Percentiles rank a stretch among this genome's conserved stretches.
phyloP scores from a whole-genome alignment of 2,113 vertebrate genomes.

The Glareola pratincola region DNA sequence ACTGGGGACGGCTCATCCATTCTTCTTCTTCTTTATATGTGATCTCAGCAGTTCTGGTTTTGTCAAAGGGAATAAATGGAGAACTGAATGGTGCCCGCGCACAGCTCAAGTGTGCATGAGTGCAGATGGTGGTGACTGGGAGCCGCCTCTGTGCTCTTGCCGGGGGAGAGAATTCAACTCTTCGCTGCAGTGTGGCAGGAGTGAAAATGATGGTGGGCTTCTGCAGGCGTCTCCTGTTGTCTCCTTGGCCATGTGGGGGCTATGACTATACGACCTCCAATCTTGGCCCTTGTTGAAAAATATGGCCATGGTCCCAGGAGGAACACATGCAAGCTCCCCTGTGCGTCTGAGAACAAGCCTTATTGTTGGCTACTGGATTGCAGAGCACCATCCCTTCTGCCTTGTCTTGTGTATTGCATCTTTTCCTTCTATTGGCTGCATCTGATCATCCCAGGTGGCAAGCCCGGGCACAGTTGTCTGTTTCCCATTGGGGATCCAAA shows the following conservation, averaged over 20 bases:
- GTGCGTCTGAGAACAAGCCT: neutral
- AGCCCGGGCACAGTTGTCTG: neutral
- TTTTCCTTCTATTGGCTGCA: neutral
- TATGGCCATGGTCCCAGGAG: neutral
- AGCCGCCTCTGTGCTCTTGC: neutral
- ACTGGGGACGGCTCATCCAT: neutral
- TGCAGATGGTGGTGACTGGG: neutral
- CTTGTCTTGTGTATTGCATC: neutral
- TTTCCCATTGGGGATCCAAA: neutral
- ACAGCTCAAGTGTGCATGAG: neutral
- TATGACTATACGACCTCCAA: neutral
- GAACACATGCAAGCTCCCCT: neutral
- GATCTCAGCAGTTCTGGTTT: neutral
- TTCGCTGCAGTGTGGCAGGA: neutral
- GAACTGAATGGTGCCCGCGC: neutral
- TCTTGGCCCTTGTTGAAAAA: neutral
- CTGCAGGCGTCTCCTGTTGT: neutral
- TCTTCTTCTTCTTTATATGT: neutral
- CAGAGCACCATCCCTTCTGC: neutral
- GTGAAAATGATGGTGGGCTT: neutral
- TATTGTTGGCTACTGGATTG: neutral
- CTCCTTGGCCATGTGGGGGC: neutral
- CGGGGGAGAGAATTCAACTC: neutral
- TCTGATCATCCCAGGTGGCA: neutral
- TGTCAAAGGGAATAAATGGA: neutral